Conservation (phyloP, 2,797 vertebrate genomes). For the Ateles fusciceps region DNA sequence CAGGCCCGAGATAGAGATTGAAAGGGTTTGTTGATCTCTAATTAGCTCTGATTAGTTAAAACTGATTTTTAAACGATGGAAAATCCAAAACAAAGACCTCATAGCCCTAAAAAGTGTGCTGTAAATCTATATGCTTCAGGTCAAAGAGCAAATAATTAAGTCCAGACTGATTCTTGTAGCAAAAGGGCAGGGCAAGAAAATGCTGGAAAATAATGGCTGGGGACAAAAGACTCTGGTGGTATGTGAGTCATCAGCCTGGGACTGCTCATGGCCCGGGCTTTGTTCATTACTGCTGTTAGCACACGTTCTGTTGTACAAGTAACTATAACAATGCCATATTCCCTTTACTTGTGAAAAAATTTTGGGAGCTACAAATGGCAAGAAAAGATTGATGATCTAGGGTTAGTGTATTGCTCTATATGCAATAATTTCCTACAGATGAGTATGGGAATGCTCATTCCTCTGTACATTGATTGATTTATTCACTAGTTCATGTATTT, state of each 20-base stretch:
- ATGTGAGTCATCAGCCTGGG: neutral
- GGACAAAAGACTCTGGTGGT: neutral
- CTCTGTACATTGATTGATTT: neutral
- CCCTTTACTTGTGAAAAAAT: neutral
- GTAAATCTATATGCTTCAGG: constrained; percentile 1
- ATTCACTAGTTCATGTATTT: neutral
- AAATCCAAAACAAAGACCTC: constrained; percentile 46
- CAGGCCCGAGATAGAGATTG: neutral
- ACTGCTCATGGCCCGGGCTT: neutral
- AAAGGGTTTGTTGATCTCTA: constrained; percentile 43
- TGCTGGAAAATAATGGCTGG: neutral
- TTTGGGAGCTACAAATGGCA: neutral
- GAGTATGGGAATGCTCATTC: neutral
- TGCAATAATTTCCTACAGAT: neutral
- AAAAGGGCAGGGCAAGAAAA: neutral
- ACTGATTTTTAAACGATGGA: constrained; percentile 48
- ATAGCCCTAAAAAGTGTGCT: neutral
- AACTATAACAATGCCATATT: neutral
- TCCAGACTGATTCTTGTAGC: neutral
- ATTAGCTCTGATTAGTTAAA: constrained; percentile 55
- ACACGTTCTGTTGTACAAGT: neutral
- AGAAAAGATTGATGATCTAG: neutral
- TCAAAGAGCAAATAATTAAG: constrained; percentile 38
- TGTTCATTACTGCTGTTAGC: neutral
- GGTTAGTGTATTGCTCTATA: neutral